phyloP scores from a whole-genome alignment of 2,888 invertebrate genomes.

The Metalampra italica region DNA sequence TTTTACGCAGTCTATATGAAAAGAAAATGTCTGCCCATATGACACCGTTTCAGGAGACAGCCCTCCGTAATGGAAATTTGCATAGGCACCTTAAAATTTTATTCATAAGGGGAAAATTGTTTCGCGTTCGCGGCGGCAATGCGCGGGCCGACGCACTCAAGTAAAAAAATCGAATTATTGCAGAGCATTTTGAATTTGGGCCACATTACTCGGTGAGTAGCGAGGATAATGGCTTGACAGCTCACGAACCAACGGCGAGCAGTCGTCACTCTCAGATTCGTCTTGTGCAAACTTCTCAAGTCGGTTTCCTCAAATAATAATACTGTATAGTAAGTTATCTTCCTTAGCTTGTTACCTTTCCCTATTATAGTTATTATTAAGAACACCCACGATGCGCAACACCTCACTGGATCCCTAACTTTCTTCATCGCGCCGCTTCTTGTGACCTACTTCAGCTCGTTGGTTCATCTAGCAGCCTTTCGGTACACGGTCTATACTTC shows the following conservation, averaged over 20 bases:
- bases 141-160: slow-evolving; percentile 40
- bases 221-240: slow-evolving; percentile 26
- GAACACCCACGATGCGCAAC: too few species aligned
- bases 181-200: slow-evolving; percentile 49
- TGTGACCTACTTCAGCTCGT: too few species aligned
- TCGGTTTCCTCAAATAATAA: too few species aligned
- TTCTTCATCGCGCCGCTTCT: too few species aligned
- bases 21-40: slow-evolving; percentile 62
- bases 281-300: not conserved
- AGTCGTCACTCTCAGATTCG: not conserved
- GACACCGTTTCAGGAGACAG: slow-evolving; percentile 64
- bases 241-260: slow-evolving; percentile 1
- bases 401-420: too few species aligned
- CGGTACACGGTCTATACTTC: too few species aligned
- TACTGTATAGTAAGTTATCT: too few species aligned
- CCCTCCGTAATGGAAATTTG: slow-evolving; percentile 69
- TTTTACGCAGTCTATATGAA: slow-evolving; percentile 56
- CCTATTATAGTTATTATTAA: too few species aligned
- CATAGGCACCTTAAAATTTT: slow-evolving; percentile 75
- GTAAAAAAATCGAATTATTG: slow-evolving; percentile 69
- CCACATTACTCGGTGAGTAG: slow-evolving; percentile 40
- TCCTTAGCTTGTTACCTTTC: too few species aligned
- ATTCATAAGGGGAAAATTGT: slow-evolving; percentile 77
- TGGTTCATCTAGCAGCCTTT: too few species aligned
- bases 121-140: slow-evolving; percentile 47